Percentiles rank a stretch among this genome's conserved stretches.
Evolutionary conservation across 2,113 vertebrate species (phyloP).

Genomic region (Corythaeola cristata): DNA sequence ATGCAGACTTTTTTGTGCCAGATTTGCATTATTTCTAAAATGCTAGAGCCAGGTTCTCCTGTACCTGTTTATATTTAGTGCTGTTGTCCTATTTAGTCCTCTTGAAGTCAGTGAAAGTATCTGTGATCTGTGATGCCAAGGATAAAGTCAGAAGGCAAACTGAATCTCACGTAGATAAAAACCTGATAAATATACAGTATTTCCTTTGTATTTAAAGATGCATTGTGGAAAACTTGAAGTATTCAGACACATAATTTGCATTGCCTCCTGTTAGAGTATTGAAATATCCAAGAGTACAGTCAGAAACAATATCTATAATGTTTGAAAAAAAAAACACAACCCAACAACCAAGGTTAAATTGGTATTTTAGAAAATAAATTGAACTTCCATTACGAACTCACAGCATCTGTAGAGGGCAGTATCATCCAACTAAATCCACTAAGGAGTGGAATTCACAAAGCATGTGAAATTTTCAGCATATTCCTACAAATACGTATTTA

Average conservation of each 20-base stretch:
- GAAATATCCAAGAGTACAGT: background rate
- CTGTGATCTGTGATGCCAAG: background rate
- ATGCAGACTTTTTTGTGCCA: background rate
- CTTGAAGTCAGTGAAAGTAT: background rate
- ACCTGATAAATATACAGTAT: background rate
- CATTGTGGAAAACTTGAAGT: background rate
- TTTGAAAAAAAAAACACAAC: background rate
- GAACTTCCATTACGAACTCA: background rate
- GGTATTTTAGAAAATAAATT: background rate
- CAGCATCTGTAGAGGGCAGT: slow-evolving; percentile 76
- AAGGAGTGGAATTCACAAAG: background rate
- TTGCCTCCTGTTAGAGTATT: background rate
- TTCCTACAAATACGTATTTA: background rate
- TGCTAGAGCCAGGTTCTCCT: background rate
- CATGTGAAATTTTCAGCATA: background rate
- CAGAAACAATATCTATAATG: background rate
- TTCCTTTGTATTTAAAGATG: background rate
- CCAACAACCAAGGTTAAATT: background rate
- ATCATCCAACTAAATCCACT: slow-evolving; percentile 48
- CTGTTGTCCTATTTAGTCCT: background rate
- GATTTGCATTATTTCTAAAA: background rate
- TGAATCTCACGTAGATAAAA: background rate
- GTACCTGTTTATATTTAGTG: background rate
- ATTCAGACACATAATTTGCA: background rate
- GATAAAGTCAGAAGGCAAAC: background rate